Conservation (phyloP, 2,888 invertebrate species). For the Deladenus siricidicola region DNA sequence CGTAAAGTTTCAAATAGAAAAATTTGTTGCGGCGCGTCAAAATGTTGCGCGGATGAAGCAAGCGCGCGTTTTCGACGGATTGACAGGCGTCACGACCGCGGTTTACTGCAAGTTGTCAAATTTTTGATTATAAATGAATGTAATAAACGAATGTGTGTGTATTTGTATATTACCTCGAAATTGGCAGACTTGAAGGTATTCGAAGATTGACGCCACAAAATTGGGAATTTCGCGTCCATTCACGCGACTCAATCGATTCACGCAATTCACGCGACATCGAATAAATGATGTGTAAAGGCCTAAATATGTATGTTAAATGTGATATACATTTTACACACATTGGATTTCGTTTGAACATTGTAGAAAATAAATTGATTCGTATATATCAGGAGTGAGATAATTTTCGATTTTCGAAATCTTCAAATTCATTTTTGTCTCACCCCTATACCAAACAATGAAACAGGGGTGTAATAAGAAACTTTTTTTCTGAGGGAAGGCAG, state of each 20-base stretch:
- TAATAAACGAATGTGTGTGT: neutral
- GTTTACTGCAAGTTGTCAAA: slow-evolving; percentile 36
- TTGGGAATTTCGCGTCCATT: slow-evolving; percentile 44
- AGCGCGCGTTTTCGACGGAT: slow-evolving; percentile 43
- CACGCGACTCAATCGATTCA: slow-evolving; percentile 31
- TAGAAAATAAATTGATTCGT: too few relatives aligned
- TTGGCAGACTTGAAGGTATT: slow-evolving; percentile 48
- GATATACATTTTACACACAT: too few relatives aligned
- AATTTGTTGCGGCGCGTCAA: slow-evolving; percentile 44
- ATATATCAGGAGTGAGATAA: too few relatives aligned
- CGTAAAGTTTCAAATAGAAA: slow-evolving; percentile 38
- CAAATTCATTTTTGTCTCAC: too few relatives aligned
- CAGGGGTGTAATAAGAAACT: too few relatives aligned
- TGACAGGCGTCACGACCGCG: slow-evolving; percentile 42
- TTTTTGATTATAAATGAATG: neutral
- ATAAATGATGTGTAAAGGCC: slow-evolving; percentile 35
- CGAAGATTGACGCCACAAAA: slow-evolving; percentile 39
- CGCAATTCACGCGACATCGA: slow-evolving; percentile 39
- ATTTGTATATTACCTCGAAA: slow-evolving; percentile 33
- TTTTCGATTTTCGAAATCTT: too few relatives aligned
- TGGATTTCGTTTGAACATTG: too few relatives aligned
- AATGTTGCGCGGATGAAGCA: slow-evolving; percentile 39
- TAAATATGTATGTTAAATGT: slow-evolving; percentile 13
- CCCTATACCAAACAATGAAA: too few relatives aligned
- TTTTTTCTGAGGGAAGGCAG: too few relatives aligned